Conservation (phyloP, 53 echinoderm and acorn worm species). For the Hippasteria phrygiana region DNA sequence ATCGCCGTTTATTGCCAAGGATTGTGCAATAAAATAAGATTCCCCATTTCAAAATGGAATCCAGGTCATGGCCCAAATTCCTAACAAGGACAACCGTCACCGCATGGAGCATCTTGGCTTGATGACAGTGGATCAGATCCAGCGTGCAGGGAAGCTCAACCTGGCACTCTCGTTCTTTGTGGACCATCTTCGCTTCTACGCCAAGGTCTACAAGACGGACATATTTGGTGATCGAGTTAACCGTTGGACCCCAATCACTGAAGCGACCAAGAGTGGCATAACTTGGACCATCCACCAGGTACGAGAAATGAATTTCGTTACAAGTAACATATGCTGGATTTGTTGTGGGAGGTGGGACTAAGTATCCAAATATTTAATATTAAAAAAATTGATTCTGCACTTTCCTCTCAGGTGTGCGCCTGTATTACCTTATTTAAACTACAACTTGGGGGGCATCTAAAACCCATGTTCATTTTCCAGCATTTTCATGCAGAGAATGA, state of each 20-base stretch:
- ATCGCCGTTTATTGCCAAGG: neutral
- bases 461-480: no score
- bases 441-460: no score
- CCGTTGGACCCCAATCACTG: constrained; percentile 70
- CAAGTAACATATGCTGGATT: no score
- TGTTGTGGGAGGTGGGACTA: no score
- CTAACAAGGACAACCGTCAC: constrained; percentile 56
- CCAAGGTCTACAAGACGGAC: constrained; percentile 72
- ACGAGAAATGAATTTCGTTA: no score
- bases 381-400: neutral
- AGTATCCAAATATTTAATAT: no score
- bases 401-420: no score
- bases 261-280: constrained; percentile 58
- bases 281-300: constrained; percentile 79
- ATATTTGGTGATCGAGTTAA: constrained; percentile 70
- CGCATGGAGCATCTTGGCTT: constrained; percentile 77
- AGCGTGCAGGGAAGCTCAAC: constrained; percentile 62
- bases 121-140: constrained; percentile 66
- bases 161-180: constrained; percentile 72
- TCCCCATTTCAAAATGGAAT: no score
- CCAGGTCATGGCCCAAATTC: constrained; percentile 37
- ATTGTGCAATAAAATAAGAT: neutral
- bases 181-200: constrained; percentile 77
- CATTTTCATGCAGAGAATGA: no score
- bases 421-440: no score